Conservation (phyloP, 2,797 vertebrate genomes). For the Esox lucius region DNA sequence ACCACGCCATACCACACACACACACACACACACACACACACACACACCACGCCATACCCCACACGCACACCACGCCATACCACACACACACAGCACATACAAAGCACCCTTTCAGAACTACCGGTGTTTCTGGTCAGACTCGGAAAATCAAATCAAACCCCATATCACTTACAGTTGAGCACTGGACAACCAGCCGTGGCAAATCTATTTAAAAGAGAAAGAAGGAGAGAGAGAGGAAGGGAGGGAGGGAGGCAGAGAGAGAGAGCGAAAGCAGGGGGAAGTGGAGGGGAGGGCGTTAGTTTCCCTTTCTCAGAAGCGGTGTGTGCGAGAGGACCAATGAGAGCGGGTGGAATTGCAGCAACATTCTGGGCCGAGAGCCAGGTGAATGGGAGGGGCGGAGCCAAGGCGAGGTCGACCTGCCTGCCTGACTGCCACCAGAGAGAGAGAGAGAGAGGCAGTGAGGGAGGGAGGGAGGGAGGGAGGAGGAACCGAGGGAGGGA, state of each 20-base stretch:
- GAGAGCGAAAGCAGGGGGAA: constrained; percentile 64
- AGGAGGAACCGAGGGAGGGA: constrained; percentile 4
- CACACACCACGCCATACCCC: constrained; percentile 15
- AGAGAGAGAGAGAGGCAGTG: constrained; percentile 8
- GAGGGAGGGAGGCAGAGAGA: constrained; percentile 21
- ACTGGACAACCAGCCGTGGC: constrained; percentile 76
- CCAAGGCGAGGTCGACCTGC: constrained; percentile 66
- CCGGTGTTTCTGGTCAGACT: constrained; percentile 45
- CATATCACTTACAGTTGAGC: constrained; percentile 79
- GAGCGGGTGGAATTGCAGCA: constrained; percentile 83
- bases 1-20: constrained; percentile 28
- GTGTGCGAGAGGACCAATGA: constrained; percentile 80
- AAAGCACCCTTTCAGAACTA: constrained; percentile 71
- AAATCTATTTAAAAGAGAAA: constrained; percentile 75
- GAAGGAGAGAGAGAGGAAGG: constrained; percentile 38
- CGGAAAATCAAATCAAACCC: constrained; percentile 60
- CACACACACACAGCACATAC: constrained; percentile 53
- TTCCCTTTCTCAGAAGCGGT: constrained; percentile 79
- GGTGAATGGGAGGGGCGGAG: constrained; percentile 80
- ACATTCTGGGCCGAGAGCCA: constrained; percentile 88
- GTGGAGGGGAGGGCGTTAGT: constrained; percentile 71
- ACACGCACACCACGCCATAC: constrained; percentile 15
- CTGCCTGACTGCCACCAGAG: constrained; percentile 44
- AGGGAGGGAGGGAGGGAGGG: constrained; percentile 5
- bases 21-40: constrained; percentile 28